These are phyloP conservation scores for Danio choprae DNA, from an alignment of 2,797 vertebrate genomes.

Conservation along the genomic window DNA sequence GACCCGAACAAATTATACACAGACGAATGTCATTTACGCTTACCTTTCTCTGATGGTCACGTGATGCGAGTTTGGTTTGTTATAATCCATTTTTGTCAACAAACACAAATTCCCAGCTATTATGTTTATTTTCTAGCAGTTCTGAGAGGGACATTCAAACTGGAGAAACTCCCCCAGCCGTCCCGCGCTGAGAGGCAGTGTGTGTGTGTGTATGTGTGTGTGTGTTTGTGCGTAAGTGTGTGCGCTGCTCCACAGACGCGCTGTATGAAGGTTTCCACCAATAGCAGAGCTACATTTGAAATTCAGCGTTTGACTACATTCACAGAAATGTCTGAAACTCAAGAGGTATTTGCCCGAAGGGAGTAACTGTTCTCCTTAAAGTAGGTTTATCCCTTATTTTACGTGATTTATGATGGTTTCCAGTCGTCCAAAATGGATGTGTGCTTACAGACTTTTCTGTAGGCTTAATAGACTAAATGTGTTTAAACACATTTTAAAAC, in stretches of 20 bases:
- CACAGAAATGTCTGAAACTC: background rate
- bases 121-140: background rate
- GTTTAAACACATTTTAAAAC: background rate
- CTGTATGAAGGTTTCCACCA: slow-evolving; percentile 41
- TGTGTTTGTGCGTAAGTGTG: no score
- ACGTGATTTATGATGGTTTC: background rate
- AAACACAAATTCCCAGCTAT: background rate
- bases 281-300: slow-evolving; percentile 60
- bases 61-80: background rate
- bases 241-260: background rate
- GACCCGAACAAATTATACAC: background rate
- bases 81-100: slow-evolving; percentile 49
- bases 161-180: slow-evolving; percentile 28
- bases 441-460: background rate
- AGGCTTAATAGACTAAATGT: background rate
- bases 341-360: background rate
- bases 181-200: slow-evolving; percentile 36
- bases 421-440: background rate
- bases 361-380: slow-evolving; percentile 4
- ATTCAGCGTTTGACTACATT: slow-evolving; percentile 25
- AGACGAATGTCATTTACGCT: background rate
- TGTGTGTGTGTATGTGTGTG: background rate
- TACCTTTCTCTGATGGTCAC: slow-evolving; percentile 45
- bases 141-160: slow-evolving; percentile 54
- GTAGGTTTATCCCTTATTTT: background rate